Base-by-base conservation (phyloP, 2,888 invertebrate species). In the Scaptodrosophila latifasciaeformis region DNA sequence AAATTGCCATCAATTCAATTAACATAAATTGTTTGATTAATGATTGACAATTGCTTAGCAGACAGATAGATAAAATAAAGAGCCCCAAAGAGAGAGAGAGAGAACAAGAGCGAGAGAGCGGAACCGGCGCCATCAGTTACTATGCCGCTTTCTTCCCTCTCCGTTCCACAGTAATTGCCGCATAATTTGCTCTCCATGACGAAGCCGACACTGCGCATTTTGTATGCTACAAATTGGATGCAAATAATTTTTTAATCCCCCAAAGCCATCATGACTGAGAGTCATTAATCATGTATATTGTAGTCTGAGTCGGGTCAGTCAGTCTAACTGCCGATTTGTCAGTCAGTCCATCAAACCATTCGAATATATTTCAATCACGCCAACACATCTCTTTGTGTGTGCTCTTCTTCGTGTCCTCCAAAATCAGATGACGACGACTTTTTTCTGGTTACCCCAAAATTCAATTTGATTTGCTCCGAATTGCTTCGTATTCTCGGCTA, bases 21-120 rank as follows among this genome's bases (percentile, higher is more conserved):
- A 77, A 63, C 70, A 77, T 81, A 72, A 78, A 75, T 80, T 64
- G 57, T 52, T 64, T 81, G 82, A 81, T 75, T 72, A 69, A 75
- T 75, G 82, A 56, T 61, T 59, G 65, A 59, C 62, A 69, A 61
- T 75, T 67, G 81, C 64, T 59, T 67, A 75, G 55, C 59, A 63
- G 27, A 9, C 27, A 27, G 9, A 6, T n/a, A n/a, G n/a, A n/a
- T n/a, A n/a, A 34, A 34, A 34, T 15, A 10, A 17, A 18, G 17
- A 7, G 15, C 10, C 10, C 18, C 2, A 37, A 7, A 10, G 37
- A 37, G 37, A 4, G 65, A 59, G 61, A 63, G 54, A 27, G 30
- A 24, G 39, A 21, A 31, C 34, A 39, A 9, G 39, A 62, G 30
- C 2, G 6, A 12, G n/a, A 24, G 24, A 34, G 15, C 15, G 19